Base-by-base conservation (phyloP, 1,140 invertebrate species). In the Harlomillsia oculata region DNA sequence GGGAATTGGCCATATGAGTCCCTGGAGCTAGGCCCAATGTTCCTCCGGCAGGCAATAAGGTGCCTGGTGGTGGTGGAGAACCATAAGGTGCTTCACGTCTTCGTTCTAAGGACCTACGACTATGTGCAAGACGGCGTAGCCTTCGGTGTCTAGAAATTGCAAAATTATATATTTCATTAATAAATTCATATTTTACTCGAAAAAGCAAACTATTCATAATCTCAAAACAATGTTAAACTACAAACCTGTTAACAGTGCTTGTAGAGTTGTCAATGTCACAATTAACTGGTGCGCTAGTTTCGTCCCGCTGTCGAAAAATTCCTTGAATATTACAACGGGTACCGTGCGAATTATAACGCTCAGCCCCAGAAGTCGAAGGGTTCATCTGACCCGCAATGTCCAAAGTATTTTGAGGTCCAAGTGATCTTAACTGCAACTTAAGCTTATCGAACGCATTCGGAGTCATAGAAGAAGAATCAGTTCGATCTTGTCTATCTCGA, bases 1-100 rank as follows among this genome's bases (percentile, higher is more conserved):
- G 87, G 49, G 83, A 85, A 13, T 79, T 82, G 0, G 89, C 87
- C 26, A 90, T 73, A 68, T 92, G 87, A 37, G 75, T 78, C 51
- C 69, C 78, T 21, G 71, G 72, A n/a, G n/a, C n/a, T n/a, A n/a
- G n/a, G 45, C 60, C 58, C 9, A 64, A 48, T 3, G 67, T 46
- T 28, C 66, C 63, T 25, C 64, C 51, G 49, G 23, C 53, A 37
- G 43, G 18, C 18, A 32, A 32, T 13, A 57, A 40, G 14, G 49
- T 21, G 9, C 23, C 30, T 37, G 9, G 9, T 5, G n/a, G 13
- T 18, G 18, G 14, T 14, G 54, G 51, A 26, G 54, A 60, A 34
- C 53, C 43, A 26, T 53, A 57, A 11, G 59, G 56, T 3, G 51
- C 56, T 52, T 65, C 63, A 20, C 62, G 16, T 30, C 60, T 23